These are phyloP conservation scores for Troides helena DNA, from an alignment of 2,888 invertebrate species.

Conservation along the genomic window DNA sequence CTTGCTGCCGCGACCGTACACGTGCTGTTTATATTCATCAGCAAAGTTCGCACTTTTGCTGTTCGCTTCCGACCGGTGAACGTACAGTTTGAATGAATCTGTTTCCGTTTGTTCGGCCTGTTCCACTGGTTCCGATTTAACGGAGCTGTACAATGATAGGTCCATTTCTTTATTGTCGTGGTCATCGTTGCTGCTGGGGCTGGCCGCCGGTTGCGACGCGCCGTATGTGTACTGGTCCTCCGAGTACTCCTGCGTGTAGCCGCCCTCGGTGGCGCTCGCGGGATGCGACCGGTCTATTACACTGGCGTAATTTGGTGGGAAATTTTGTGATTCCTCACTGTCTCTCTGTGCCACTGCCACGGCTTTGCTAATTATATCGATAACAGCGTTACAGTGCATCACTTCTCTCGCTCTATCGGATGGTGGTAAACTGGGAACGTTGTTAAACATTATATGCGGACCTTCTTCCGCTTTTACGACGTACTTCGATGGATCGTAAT, in stretches of 20 bases:
- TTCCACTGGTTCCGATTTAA: conserved; percentile 64
- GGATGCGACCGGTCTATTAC: conserved; percentile 61
- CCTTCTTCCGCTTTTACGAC: conserved; percentile 67
- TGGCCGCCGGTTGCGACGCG: conserved; percentile 52
- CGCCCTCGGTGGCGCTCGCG: conserved; percentile 42
- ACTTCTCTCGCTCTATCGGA: conserved; percentile 77
- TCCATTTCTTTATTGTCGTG: conserved; percentile 75
- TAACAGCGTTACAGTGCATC: conserved; percentile 77
- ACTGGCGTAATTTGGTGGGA: conserved; percentile 57
- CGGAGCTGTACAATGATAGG: conserved; percentile 66
- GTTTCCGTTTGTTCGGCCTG: conserved; percentile 46
- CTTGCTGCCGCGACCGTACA: conserved; percentile 55
- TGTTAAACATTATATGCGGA: conserved; percentile 81
- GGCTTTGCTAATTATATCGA: conserved; percentile 76
- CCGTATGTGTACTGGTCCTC: conserved; percentile 66
- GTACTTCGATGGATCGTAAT: conserved; percentile 76
- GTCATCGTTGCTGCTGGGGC: conserved; percentile 64
- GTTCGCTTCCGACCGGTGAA: conserved; percentile 49
- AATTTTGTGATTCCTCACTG: conserved; percentile 70
- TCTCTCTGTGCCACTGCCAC: conserved; percentile 76
- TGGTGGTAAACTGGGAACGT: conserved; percentile 78
- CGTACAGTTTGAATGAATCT: conserved; percentile 51
- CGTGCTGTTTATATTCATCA: conserved; percentile 67
- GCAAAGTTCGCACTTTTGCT: conserved; percentile 53
- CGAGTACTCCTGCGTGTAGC: conserved; percentile 60